Evolutionary conservation across 2,113 vertebrate species (phyloP), one percentile per base, ranked within the genome.

Genomic region (Chitala chitala): DNA sequence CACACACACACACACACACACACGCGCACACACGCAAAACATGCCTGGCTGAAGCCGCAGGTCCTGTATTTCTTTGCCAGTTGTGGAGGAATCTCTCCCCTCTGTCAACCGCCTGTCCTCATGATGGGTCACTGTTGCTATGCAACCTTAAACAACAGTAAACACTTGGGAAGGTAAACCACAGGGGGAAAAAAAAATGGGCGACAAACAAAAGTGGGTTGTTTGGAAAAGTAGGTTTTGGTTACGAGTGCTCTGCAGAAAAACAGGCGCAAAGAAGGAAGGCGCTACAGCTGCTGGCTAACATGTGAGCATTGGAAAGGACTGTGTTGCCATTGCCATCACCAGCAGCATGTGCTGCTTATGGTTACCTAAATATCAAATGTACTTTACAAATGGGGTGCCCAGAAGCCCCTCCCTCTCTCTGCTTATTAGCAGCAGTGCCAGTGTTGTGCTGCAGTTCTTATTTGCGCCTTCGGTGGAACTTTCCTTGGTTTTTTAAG

Each of bases 401-500:
- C 89, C 88, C 89, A 84, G n/a, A n/a, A n/a, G n/a, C n/a, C n/a
- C 31, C 20, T 54, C 65, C 56, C 66, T 3, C 26, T 24, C 31
- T 22, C 73, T 63, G 76, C 77, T 77, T 64, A 46, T 59, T 66
- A 65, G 71, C 24, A 22, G 10, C 15, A 0, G 69, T 83, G 78
- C 79, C 82, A 84, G 80, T 68, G 69, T 82, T 83, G 77, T 61
- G 53, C 77, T 78, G 78, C 72, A 59, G 68, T 85, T 79, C 73
- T 82, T 83, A 79, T 86, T 83, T 80, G 71, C 54, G n/a, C 78
- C 79, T 84, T 72, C 75, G 50, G 77, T 89, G 87, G 87, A 91
- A 92, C 83, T 89, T 90, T 90, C 87, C 88, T 76, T 56, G 33
- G 51, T 58, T 79, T 73, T n/a, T 83, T 70, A 72, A 75, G 74